Evolutionary conservation across 2,888 invertebrate genomes (phyloP).

Genomic region (Tipula lateralis): DNA sequence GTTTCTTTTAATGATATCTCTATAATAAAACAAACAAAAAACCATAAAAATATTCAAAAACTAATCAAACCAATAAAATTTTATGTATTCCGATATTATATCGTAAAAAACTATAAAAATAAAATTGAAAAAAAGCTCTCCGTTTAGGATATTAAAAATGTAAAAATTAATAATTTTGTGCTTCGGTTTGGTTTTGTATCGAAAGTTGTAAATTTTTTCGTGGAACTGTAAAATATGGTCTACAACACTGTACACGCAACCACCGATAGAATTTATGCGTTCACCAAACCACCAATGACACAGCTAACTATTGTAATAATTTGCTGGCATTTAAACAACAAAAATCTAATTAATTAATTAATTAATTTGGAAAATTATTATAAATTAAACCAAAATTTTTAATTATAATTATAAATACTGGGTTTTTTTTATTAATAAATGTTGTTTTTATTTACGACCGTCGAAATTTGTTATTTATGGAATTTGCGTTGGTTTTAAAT

Average conservation of each 20-base stretch:
- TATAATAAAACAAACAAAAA: background rate
- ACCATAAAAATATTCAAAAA: background rate
- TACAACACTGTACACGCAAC: too few species aligned
- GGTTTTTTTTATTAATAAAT: background rate
- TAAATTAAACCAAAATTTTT: background rate
- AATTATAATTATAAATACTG: background rate
- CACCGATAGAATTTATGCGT: too few species aligned
- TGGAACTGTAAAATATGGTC: too few species aligned
- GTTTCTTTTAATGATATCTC: conserved; percentile 44
- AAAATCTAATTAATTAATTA: background rate
- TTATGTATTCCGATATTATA: background rate
- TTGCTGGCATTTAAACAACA: background rate
- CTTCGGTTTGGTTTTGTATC: background rate
- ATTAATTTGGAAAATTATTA: background rate
- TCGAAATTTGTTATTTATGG: too few species aligned
- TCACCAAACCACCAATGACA: too few species aligned
- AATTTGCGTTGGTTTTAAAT: too few species aligned
- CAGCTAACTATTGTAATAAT: background rate
- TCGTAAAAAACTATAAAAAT: background rate
- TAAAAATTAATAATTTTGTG: background rate
- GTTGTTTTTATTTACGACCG: too few species aligned
- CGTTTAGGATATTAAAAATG: background rate
- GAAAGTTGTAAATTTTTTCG: background rate
- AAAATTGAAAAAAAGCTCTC: background rate
- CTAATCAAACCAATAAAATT: background rate